Evolutionary conservation across 2,888 invertebrate genomes (phyloP), one percentile per base, ranked within the genome.

Genomic region (Xestobium rufovillosum): DNA sequence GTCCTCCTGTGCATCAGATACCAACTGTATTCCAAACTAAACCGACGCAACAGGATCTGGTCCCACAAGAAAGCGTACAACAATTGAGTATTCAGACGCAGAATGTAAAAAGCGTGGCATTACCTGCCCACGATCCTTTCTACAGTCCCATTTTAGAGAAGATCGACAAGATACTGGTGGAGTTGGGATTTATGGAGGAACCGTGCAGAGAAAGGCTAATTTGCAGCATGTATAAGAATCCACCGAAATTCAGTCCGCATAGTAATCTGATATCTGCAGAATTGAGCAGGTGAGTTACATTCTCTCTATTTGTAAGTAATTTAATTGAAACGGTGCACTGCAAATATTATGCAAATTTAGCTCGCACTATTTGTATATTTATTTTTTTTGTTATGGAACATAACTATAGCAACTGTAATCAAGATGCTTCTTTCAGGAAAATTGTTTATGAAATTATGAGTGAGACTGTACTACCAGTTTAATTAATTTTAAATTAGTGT

Each of bases 221-320:
- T 2, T 90, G 89, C 58, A 80, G 82, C 45, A 78, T 89, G 71
- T 90, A 90, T 67, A 83, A 80, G 55, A 84, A 84, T 58, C 90
- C 89, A 0, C 71, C 75, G 44, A 78, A 78, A 51, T 89, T 83
- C 54, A 80, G 86, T 41, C 90, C 89, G 0, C 84, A 86, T 59
- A 89, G 89, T 59, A 90, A 90, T 65, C 73, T 88, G 41, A 75
- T 90, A 34, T 89, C 89, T 11, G 83, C 83, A 26, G 88, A 89
- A 60, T 70, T 90, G 29, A 89, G 89, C 76, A 85, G 89, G 90
- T 89, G 63, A 73, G 78, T 71, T 30, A 31, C 6, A 23, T 14
- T 8, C 9, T n/a, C n/a, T n/a, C n/a, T n/a, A n/a, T n/a, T n/a
- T n/a, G 10, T 27, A 14, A 30, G 15, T 29, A n/a, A n/a, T n/a